Conservation (phyloP, 2,113 vertebrate species). For the Halichoeres trimaculatus region DNA sequence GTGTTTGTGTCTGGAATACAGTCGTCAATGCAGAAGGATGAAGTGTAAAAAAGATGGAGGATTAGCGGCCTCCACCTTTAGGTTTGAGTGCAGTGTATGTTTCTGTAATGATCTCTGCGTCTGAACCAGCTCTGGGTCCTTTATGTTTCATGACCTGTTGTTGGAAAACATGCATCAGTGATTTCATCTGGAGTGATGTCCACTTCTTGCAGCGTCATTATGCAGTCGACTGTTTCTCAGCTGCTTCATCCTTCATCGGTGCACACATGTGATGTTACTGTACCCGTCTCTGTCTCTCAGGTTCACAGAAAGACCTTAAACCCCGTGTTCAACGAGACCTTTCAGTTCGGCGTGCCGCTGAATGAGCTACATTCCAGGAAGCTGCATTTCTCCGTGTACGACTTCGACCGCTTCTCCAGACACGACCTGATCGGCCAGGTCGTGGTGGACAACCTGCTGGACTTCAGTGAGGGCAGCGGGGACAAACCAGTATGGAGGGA, state of each 20-base stretch:
- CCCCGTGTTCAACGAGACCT: constrained; percentile 94
- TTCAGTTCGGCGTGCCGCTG: constrained; percentile 91
- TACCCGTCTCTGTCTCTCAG: constrained; percentile 45
- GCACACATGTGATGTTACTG: neutral
- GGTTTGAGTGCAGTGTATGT: too few relatives aligned
- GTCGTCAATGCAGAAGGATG: neutral
- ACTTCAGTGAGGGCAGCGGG: constrained; percentile 90
- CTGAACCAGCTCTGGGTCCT: too few relatives aligned
- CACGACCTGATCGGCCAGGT: constrained; percentile 96
- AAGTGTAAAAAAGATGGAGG: neutral
- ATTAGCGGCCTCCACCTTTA: too few relatives aligned
- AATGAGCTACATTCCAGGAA: constrained; percentile 92
- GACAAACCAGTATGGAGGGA: constrained; percentile 93
- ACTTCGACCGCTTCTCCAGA: constrained; percentile 95
- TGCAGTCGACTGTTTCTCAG: too few relatives aligned
- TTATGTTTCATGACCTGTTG: too few relatives aligned
- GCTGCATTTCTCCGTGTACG: constrained; percentile 94
- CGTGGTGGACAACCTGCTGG: constrained; percentile 94
- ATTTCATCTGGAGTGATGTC: too few relatives aligned
- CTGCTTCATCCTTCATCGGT: too few relatives aligned
- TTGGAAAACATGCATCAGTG: neutral
- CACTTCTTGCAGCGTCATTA: too few relatives aligned
- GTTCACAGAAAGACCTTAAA: constrained; percentile 96
- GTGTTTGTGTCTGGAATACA: neutral
- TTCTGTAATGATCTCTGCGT: too few relatives aligned